phyloP scores from a whole-genome alignment of 2,113 vertebrate species.

The Protomyctophum bolini region DNA sequence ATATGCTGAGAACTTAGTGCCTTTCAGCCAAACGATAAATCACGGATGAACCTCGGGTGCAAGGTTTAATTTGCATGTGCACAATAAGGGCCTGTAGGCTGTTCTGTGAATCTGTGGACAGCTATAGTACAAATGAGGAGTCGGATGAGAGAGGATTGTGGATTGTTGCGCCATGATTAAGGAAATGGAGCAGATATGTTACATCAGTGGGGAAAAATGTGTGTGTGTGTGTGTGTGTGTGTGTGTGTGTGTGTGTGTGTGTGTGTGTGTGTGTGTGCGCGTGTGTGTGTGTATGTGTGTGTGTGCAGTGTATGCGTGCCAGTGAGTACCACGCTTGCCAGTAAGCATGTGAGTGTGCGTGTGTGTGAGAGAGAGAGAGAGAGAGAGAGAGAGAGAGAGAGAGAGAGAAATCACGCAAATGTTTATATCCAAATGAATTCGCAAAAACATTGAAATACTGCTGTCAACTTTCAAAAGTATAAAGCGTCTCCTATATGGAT shows the following conservation, averaged over 20 bases:
- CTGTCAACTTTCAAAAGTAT: too few species aligned
- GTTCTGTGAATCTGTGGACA: conserved; percentile 4
- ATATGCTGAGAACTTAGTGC: conserved; percentile 29
- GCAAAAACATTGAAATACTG: too few species aligned
- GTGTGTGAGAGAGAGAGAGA: background rate
- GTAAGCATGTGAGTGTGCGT: conserved; percentile 4
- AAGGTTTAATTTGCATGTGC: conserved; percentile 28
- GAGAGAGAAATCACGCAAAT: too few species aligned
- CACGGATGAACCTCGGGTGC: conserved; percentile 16
- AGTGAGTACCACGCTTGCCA: background rate
- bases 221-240: conserved; percentile 14
- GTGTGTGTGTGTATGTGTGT: conserved; percentile 17
- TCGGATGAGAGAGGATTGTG: conserved; percentile 23
- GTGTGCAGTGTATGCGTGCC: conserved; percentile 15
- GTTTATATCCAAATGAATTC: too few species aligned
- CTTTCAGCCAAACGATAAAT: conserved; percentile 59
- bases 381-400: too few species aligned
- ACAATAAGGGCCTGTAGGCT: conserved; percentile 34
- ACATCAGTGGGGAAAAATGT: conserved; percentile 25
- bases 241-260: background rate
- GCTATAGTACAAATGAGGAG: conserved; percentile 9
- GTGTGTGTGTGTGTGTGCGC: background rate
- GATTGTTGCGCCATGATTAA: background rate
- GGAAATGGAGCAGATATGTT: conserved; percentile 20
- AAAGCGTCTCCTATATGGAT: too few species aligned